Evolutionary conservation across 1,140 invertebrate species (phyloP), one percentile per base, ranked within the genome.

Genomic region (Pinna nobilis): DNA sequence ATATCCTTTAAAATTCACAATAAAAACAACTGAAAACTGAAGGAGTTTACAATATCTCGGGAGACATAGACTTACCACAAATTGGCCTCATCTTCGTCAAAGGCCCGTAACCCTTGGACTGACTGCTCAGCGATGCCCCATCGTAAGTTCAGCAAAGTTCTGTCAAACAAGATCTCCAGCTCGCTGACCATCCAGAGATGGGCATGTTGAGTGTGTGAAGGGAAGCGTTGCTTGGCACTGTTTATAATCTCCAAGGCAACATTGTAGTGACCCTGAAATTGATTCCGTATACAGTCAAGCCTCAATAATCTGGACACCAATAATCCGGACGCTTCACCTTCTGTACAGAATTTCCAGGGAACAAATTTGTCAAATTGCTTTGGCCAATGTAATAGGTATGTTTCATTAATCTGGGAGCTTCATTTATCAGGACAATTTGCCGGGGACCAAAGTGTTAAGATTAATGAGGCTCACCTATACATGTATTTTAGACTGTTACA

Each of bases 101-200:
- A 89, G 11, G 94, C 92, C 57, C 93, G 91, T 1, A 97, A 90
- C 86, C 94, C 93, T 57, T 90, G 89, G 53, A 95, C 94, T 59
- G 93, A 92, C 57, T 92, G 90, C 73, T 94, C 92, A 0, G 95
- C 94, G 69, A 94, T 93, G 32, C 92, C 91, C 93, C 94, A 95
- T 76, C 93, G 92, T 64, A 94, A 93, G 85, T 92, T 90, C 80
- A 93, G 91, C 55, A 95, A 78, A 49, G 91, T 82, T 85, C 91
- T 84, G 33, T 91, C 89, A 83, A 92, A 93, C 79, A 90, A 84
- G 74, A 93, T 89, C 50, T 93, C 81, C 81, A 92, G 91, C 83
- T 94, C 93, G 74, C 91, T 92, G 1, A 93, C 85, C 90, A 93
- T 93, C 94, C 94, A 95, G 37, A 92, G 91, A 79, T 92, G 85